A percentile compares a stretch with the other conserved stretches of the same genome.
Evolutionary conservation across 2,113 vertebrate species (phyloP).

Genomic region (Megaleporinus macrocephalus): DNA sequence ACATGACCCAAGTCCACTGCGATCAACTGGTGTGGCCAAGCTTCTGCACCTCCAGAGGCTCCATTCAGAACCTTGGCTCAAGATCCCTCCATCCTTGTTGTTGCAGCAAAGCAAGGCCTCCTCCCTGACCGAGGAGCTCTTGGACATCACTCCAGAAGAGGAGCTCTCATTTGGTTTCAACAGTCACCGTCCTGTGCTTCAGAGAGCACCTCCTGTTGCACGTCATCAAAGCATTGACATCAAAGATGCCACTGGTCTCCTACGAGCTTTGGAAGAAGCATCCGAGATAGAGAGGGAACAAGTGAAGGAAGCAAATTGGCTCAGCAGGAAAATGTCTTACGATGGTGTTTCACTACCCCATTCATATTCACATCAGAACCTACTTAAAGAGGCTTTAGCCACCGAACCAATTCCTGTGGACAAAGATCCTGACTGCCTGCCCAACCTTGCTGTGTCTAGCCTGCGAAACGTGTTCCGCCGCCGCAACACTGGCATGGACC

Average conservation of each 20-base stretch:
- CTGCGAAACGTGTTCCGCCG: slow-evolving; percentile 81
- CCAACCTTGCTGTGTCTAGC: slow-evolving; percentile 80
- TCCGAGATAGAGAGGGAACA: slow-evolving; percentile 49
- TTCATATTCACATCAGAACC: slow-evolving; percentile 74
- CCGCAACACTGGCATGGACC: slow-evolving; percentile 80
- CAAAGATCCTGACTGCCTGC: slow-evolving; percentile 71
- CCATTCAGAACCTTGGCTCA: slow-evolving; percentile 80
- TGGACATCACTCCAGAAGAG: slow-evolving; percentile 76
- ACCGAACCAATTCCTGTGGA: slow-evolving; percentile 58
- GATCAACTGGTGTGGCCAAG: slow-evolving; percentile 63
- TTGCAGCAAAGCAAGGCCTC: slow-evolving; percentile 80
- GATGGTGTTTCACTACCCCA: slow-evolving; percentile 76
- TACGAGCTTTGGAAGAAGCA: slow-evolving; percentile 74
- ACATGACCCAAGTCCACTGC: slow-evolving; percentile 62
- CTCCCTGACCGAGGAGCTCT: slow-evolving; percentile 80
- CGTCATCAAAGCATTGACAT: slow-evolving; percentile 83
- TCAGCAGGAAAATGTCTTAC: slow-evolving; percentile 81
- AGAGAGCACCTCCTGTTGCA: slow-evolving; percentile 65
- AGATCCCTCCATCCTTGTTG: slow-evolving; percentile 69
- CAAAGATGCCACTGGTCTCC: slow-evolving; percentile 78
- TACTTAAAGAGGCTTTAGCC: slow-evolving; percentile 66
- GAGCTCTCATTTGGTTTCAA: slow-evolving; percentile 74
- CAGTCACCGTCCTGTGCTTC: slow-evolving; percentile 64
- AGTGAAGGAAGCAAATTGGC: slow-evolving; percentile 45
- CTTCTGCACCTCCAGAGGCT: slow-evolving; percentile 70